Evolutionary conservation across 2,113 vertebrate species (phyloP).

Genomic region (Oceanodroma tethys): DNA sequence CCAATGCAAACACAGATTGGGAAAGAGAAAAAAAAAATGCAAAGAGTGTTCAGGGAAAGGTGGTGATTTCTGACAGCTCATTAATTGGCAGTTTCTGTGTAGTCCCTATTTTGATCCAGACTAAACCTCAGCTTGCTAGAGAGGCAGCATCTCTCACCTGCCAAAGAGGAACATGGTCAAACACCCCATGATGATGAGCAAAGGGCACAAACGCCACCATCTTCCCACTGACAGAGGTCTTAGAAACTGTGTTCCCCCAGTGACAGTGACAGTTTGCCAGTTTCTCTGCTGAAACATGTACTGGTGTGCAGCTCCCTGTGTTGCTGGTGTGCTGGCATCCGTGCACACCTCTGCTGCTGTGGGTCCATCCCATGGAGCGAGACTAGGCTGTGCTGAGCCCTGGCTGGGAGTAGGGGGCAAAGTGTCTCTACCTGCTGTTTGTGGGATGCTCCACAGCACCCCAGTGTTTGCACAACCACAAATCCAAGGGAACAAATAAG

Average conservation of each 20-base stretch:
- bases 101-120: background rate
- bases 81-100: background rate
- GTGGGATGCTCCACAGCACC: background rate
- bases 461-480: background rate
- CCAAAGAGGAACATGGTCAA: background rate
- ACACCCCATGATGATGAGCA: background rate
- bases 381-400: background rate
- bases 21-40: background rate
- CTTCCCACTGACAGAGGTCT: background rate
- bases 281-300: background rate
- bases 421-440: background rate
- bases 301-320: background rate
- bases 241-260: background rate
- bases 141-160: background rate
- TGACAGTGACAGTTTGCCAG: background rate
- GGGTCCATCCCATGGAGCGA: fast-evolving
- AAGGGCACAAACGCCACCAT: background rate
- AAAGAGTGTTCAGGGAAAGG: background rate
- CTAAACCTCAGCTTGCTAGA: background rate
- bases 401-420: fast-evolving
- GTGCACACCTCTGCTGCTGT: background rate
- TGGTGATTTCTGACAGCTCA: background rate
- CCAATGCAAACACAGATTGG: background rate
- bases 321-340: fast-evolving
- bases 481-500: background rate